Base-by-base conservation (phyloP, 1,140 invertebrate genomes). In the Dermatophagoides farinae region DNA sequence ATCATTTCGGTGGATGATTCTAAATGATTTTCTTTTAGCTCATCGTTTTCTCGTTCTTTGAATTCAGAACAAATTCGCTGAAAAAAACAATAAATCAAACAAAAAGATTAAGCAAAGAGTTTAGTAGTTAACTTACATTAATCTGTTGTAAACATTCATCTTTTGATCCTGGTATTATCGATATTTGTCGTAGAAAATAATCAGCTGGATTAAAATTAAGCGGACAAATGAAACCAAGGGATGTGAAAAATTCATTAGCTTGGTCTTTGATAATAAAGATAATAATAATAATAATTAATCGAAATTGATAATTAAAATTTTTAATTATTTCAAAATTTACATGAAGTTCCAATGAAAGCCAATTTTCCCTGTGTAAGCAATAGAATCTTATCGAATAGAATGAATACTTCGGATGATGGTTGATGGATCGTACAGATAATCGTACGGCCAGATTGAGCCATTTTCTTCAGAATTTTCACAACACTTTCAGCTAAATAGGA, bases 401-500 rank as follows among this genome's bases (percentile, higher is more conserved):
- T 81, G 68, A 86, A 97, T 0, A 96, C 73, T 63, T 96, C 89
- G 0, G 88, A 92, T 0, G 86, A 90, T 0, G 93, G 93, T 70
- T 97, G 92, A 73, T 97, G 92, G 62, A 97, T 90, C 2, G 91
- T 97, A 67, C 84, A 84, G 23, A 97, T 75, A 43, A 97, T 83
- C 0, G 91, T 96, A 71, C 90, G 90, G 6, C 90, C 88, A 67
- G 89, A 87, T 25, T 79, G 72, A 0, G 89, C 84, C 71, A 77
- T 64, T 12, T 67, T 57, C 47, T 65, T 86, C 62, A 90, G 71
- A 63, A 87, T 83, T 67, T 82, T 81, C 16, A 96, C 81, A 18
- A 96, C 86, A 70, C 88, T 93, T 65, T 84, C 80, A 0, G 91
- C 91, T 68, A 90, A 92, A 67, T 81, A 90, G 0, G 90, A 87